phyloP scores from a whole-genome alignment of 2,113 vertebrate genomes.

The Eulacestoma nigropectus region DNA sequence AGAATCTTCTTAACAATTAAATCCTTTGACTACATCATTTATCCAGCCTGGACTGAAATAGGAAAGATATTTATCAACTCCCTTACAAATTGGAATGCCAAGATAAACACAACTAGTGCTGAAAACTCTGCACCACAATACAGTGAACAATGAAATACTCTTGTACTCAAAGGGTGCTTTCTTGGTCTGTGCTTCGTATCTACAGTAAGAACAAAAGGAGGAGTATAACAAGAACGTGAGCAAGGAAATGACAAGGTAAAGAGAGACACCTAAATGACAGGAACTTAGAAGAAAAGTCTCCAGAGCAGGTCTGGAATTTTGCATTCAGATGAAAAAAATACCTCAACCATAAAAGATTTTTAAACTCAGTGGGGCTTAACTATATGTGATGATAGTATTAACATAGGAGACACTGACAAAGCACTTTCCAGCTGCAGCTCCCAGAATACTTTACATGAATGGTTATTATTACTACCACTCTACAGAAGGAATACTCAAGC shows the following conservation, averaged over 20 bases:
- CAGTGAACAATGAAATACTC: neutral
- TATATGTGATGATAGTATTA: neutral
- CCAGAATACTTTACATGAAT: neutral
- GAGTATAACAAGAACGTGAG: neutral
- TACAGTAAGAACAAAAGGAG: neutral
- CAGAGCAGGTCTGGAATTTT: neutral
- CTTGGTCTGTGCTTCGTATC: neutral
- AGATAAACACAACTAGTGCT: neutral
- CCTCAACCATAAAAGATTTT: neutral
- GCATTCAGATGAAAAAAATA: neutral
- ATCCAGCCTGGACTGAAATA: neutral
- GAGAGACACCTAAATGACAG: neutral
- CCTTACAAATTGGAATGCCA: conserved; percentile 12
- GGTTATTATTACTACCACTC: neutral
- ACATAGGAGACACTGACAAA: neutral
- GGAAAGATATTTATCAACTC: neutral
- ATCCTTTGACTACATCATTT: neutral
- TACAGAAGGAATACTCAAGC: neutral
- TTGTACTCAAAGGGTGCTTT: neutral
- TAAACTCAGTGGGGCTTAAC: neutral
- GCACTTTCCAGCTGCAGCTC: neutral
- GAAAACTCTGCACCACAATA: neutral
- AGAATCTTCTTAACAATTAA: neutral
- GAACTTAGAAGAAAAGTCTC: neutral
- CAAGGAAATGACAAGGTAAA: neutral